phyloP scores from a whole-genome alignment of 2,113 vertebrate genomes.

The Megalops atlanticus region DNA sequence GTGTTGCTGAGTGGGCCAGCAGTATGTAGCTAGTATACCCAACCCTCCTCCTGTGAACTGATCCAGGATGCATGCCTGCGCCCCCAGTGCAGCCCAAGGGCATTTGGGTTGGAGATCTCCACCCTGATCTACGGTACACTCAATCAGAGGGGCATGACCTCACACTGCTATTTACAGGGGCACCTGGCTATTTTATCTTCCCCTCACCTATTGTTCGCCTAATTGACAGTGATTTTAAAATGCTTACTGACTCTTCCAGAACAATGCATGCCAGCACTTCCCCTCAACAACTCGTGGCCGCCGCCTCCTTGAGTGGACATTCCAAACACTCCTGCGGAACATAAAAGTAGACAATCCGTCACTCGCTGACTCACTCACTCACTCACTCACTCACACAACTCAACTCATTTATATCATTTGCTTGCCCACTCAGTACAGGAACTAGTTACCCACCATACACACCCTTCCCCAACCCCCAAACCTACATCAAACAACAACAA shows the following conservation, averaged over 20 bases:
- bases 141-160: slow-evolving; percentile 55
- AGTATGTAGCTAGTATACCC: not conserved
- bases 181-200: slow-evolving; percentile 71
- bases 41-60: not conserved
- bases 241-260: slow-evolving; percentile 62
- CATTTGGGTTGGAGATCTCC: not conserved
- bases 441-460: slow-evolving; percentile 73
- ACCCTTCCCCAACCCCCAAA: slow-evolving; percentile 23
- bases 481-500: not conserved
- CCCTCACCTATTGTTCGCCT: slow-evolving; percentile 57
- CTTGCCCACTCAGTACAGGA: slow-evolving; percentile 59
- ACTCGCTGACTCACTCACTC: slow-evolving; percentile 70
- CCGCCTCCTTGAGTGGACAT: not conserved
- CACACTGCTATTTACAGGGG: slow-evolving; percentile 60
- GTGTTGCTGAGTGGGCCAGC: not conserved
- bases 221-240: slow-evolving; percentile 54
- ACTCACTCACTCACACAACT: not conserved
- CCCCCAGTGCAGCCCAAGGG: slow-evolving; percentile 2
- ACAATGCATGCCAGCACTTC: slow-evolving; percentile 66
- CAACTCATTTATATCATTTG: not conserved
- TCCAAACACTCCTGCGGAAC: slow-evolving; percentile 5
- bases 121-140: slow-evolving; percentile 23
- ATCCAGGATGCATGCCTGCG: not conserved
- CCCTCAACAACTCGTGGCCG: not conserved
- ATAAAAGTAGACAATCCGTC: not conserved